A percentile compares a stretch with the other conserved stretches of the same genome.
Evolutionary conservation across 2,888 invertebrate species (phyloP).

Genomic region (Magallana nippona): DNA sequence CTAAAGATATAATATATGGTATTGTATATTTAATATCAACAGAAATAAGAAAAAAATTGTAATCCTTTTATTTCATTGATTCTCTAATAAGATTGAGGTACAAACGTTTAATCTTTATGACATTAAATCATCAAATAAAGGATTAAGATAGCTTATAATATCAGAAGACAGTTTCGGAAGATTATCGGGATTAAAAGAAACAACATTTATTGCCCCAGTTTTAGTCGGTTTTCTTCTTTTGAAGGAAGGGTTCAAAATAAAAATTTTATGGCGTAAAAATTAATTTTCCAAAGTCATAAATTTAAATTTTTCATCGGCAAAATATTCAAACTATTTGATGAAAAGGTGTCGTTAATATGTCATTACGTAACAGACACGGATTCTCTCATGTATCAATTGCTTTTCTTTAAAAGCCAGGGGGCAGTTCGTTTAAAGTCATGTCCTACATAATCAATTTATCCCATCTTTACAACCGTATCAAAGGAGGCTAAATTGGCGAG

Average conservation of each 20-base stretch:
- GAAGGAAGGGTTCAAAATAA: background rate
- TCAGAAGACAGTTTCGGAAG: background rate
- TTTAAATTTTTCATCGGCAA: slow-evolving; percentile 14
- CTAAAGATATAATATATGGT: no score
- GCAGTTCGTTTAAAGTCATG: slow-evolving; percentile 46
- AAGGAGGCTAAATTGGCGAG: slow-evolving; percentile 40
- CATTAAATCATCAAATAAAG: background rate
- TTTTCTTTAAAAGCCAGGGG: slow-evolving; percentile 31
- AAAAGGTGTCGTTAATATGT: slow-evolving; percentile 28
- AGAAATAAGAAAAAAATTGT: no score
- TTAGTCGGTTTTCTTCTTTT: background rate
- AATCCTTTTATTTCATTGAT: no score
- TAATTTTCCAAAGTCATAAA: background rate
- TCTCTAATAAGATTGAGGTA: no score
- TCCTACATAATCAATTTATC: slow-evolving; percentile 45
- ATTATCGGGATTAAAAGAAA: background rate
- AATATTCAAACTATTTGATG: slow-evolving; percentile 17
- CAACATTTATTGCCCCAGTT: background rate
- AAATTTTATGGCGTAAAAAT: background rate
- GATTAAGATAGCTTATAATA: no score
- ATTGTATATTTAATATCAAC: no score
- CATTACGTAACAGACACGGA: slow-evolving; percentile 1
- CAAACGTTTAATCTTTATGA: background rate
- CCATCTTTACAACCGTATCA: slow-evolving; percentile 44
- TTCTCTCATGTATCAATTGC: slow-evolving; percentile 17